A percentile compares a stretch with the other conserved stretches of the same genome.
Conservation (phyloP, 2,888 invertebrate species). For the Aradus depressus region DNA sequence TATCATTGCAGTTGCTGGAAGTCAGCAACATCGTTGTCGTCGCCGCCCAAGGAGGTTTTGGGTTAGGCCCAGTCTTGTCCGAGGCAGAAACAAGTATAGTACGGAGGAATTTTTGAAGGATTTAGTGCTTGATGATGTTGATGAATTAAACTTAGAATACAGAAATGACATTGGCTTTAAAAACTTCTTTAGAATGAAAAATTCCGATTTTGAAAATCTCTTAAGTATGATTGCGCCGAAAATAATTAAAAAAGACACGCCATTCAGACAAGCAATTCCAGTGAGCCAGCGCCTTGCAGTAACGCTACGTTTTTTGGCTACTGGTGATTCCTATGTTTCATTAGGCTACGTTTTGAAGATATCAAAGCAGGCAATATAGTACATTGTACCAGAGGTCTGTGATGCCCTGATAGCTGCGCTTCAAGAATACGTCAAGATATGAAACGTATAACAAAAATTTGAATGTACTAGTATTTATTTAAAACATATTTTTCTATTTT, state of each 20-base stretch:
- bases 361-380: conserved; percentile 24
- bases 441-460: neutral
- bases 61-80: conserved; percentile 10
- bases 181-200: conserved; percentile 21
- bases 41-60: conserved; percentile 16
- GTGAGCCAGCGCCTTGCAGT: conserved; percentile 21
- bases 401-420: conserved; percentile 23
- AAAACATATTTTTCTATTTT: neutral
- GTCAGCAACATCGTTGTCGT: no score
- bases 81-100: conserved; percentile 13
- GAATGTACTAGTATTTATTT: neutral
- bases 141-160: conserved; percentile 14
- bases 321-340: conserved; percentile 24
- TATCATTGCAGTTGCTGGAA: no score
- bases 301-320: conserved; percentile 24
- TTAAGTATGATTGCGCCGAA: conserved; percentile 14
- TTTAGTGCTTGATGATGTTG: conserved; percentile 13
- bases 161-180: conserved; percentile 15
- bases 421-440: conserved; percentile 21
- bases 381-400: conserved; percentile 23
- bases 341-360: conserved; percentile 26
- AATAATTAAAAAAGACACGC: conserved; percentile 8
- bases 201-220: conserved; percentile 21
- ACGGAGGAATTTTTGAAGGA: conserved; percentile 20
- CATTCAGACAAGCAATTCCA: conserved; percentile 10